phyloP scores from a whole-genome alignment of 2,888 invertebrate genomes.

The Leptinotarsa juncta region DNA sequence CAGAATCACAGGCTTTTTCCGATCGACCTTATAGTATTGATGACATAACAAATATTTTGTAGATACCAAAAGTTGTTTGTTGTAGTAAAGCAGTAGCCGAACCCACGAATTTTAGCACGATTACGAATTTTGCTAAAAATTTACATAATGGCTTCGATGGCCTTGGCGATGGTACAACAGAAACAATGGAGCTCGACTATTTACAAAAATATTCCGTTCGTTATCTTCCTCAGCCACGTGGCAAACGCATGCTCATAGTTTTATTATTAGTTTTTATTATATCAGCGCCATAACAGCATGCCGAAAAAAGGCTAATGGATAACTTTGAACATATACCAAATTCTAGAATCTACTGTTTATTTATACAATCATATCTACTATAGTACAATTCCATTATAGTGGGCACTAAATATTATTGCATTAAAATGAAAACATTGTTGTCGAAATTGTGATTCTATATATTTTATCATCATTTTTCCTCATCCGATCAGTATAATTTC shows the following conservation, averaged over 20 bases:
- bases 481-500: no score
- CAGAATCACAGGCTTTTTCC: no score
- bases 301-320: no score
- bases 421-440: no score
- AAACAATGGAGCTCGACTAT: neutral
- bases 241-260: neutral
- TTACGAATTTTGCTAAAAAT: slow-evolving; percentile 17
- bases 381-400: no score
- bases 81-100: neutral
- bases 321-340: no score
- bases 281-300: no score
- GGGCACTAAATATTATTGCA: no score
- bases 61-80: neutral
- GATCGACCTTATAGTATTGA: neutral
- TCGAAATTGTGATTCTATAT: no score
- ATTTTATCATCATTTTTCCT: no score
- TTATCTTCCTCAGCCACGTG: neutral
- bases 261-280: neutral
- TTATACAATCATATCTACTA: no score
- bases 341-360: no score
- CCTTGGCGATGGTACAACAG: slow-evolving; percentile 19
- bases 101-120: slow-evolving; percentile 10
- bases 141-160: slow-evolving; percentile 4
- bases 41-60: neutral
- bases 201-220: slow-evolving; percentile 2